These are phyloP conservation scores for Corythornis leucogaster DNA, from an alignment of 2,797 vertebrate species.

Conservation along the genomic window DNA sequence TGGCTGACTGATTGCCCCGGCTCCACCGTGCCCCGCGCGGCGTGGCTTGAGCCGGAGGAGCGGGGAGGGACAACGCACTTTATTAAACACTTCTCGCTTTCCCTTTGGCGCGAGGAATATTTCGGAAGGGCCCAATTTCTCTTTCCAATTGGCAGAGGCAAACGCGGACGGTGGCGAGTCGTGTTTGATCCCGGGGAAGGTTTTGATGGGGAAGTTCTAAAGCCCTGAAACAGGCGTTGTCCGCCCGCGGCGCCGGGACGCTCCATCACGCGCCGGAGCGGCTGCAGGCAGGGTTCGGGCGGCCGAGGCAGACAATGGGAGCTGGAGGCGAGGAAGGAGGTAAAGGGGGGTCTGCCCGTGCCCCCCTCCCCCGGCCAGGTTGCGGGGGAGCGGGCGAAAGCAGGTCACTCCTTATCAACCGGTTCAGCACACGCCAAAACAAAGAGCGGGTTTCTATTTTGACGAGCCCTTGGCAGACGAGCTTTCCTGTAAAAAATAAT, in stretches of 20 bases:
- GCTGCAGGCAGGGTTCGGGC: neutral
- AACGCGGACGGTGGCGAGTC: neutral
- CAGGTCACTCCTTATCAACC: slow-evolving; percentile 47
- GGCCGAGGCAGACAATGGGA: slow-evolving; percentile 25
- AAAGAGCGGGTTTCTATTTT: slow-evolving; percentile 68
- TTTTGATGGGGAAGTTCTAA: slow-evolving; percentile 22
- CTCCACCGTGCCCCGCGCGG: slow-evolving; percentile 18
- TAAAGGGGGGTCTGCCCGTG: neutral
- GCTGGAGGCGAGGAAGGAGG: slow-evolving; percentile 20
- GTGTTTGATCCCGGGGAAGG: neutral
- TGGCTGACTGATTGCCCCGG: slow-evolving; percentile 24
- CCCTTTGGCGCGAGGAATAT: neutral
- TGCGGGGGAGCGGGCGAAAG: neutral
- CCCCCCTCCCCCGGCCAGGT: slow-evolving; percentile 23
- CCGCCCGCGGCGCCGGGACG: neutral
- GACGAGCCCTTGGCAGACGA: slow-evolving; percentile 62
- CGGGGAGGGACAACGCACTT: neutral
- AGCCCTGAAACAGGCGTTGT: neutral
- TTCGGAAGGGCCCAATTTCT: slow-evolving; percentile 13
- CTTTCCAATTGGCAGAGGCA: slow-evolving; percentile 51
- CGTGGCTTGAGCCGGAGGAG: neutral
- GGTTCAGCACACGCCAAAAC: slow-evolving; percentile 68
- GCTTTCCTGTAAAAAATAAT: slow-evolving; percentile 70
- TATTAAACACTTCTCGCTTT: too few species aligned
- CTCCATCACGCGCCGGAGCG: neutral